phyloP scores from a whole-genome alignment of 2,888 invertebrate species.

The Fragum sueziense region DNA sequence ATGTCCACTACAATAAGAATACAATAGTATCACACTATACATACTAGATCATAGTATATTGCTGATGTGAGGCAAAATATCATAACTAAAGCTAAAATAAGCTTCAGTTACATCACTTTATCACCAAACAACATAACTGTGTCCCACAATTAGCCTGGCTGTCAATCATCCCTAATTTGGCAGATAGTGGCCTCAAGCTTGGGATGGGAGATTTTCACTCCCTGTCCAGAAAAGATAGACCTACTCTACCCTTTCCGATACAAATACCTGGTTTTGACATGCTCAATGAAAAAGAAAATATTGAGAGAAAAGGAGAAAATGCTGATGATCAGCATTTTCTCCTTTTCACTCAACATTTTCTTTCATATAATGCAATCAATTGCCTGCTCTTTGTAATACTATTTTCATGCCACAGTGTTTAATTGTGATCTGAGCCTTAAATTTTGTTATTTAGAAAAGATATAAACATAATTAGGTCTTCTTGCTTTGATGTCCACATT shows the following conservation, averaged over 20 bases:
- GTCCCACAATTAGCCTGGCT: neutral
- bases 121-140: too few species aligned
- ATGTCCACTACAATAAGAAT: neutral
- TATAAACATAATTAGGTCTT: neutral
- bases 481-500: neutral
- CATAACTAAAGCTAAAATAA: too few species aligned
- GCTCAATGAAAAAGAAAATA: neutral
- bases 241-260: neutral
- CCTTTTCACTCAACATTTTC: too few species aligned
- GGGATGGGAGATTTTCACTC: slow-evolving; percentile 11
- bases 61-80: too few species aligned
- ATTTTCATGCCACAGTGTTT: neutral
- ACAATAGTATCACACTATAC: too few species aligned
- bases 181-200: slow-evolving; percentile 17
- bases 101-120: too few species aligned
- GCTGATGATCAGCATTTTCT: too few species aligned
- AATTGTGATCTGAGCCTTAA: neutral
- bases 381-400: neutral
- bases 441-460: neutral
- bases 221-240: neutral
- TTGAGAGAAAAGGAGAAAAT: neutral
- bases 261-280: too few species aligned
- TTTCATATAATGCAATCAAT: neutral
- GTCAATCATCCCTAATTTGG: slow-evolving; percentile 21
- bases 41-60: too few species aligned